A percentile compares a stretch with the other conserved stretches of the same genome.
Evolutionary conservation across 92 coral and sea anemone genomes (phyloP).

Genomic region (Ricordea florida): DNA sequence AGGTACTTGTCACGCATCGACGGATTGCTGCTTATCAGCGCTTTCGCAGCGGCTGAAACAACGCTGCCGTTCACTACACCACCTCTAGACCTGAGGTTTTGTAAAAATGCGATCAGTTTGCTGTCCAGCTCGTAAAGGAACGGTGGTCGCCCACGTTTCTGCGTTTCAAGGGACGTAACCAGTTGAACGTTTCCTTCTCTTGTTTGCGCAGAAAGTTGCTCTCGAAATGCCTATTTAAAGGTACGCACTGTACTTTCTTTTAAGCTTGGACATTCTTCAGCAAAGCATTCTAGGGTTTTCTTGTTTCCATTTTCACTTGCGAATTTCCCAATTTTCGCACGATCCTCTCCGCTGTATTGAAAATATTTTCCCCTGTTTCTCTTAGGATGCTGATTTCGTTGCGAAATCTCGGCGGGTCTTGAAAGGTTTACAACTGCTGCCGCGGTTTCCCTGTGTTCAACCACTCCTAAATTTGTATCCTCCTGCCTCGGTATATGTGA

Average conservation of each 20-base stretch:
- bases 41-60: conserved; percentile 52
- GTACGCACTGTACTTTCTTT: too few species aligned
- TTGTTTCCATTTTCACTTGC: conserved; percentile 33
- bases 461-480: conserved; percentile 29
- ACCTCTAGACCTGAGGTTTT: too few species aligned
- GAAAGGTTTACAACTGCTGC: conserved; percentile 47
- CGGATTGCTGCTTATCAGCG: conserved; percentile 62
- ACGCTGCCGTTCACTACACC: conserved; percentile 56
- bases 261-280: conserved; percentile 26
- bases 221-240: too few species aligned
- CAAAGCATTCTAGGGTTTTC: conserved; percentile 23
- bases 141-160: too few species aligned
- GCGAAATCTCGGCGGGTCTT: conserved; percentile 31
- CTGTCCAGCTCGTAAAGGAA: too few species aligned
- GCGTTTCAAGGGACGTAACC: too few species aligned
- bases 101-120: too few species aligned
- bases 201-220: too few species aligned
- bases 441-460: conserved; percentile 23
- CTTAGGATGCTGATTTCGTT: conserved; percentile 3
- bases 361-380: conserved; percentile 44
- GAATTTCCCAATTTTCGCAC: conserved; percentile 42
- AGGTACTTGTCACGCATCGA: too few species aligned
- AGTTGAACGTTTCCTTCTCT: too few species aligned
- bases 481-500: conserved; percentile 27
- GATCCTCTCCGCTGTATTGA: conserved; percentile 27